Percentiles rank a stretch among this genome's conserved stretches.
Evolutionary conservation across 2,797 vertebrate species (phyloP).

Genomic region (Neosilurus mollespiculum): DNA sequence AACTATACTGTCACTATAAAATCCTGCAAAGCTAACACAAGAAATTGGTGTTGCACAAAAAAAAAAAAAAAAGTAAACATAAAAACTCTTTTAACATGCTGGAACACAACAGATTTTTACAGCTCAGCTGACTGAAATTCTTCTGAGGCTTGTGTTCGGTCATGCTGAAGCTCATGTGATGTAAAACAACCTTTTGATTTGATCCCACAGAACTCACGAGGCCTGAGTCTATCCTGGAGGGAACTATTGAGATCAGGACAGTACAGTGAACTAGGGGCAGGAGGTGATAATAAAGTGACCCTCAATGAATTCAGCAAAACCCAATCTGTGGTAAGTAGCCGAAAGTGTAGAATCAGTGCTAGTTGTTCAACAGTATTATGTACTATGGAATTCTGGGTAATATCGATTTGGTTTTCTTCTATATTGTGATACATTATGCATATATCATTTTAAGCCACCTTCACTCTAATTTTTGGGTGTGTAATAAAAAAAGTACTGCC

Average conservation of each 20-base stretch:
- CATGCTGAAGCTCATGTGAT: slow-evolving; percentile 19
- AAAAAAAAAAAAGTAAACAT: too few relatives aligned
- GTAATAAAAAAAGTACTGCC: background rate
- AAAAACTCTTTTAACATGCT: too few relatives aligned
- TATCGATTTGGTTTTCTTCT: background rate
- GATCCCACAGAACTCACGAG: slow-evolving; percentile 59
- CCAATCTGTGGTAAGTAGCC: slow-evolving; percentile 73
- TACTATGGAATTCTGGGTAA: background rate
- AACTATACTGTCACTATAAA: background rate
- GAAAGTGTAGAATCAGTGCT: background rate
- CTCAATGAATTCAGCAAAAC: slow-evolving; percentile 78
- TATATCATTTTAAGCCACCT: background rate
- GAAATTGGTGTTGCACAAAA: too few relatives aligned
- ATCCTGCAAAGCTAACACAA: background rate
- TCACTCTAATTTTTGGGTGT: background rate
- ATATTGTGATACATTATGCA: background rate
- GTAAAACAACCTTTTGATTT: background rate
- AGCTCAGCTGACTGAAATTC: slow-evolving; percentile 18
- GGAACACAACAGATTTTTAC: background rate
- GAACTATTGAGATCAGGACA: slow-evolving; percentile 61
- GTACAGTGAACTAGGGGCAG: slow-evolving; percentile 68
- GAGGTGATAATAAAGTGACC: slow-evolving; percentile 77
- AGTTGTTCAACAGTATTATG: background rate
- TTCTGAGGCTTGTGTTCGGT: slow-evolving; percentile 11
- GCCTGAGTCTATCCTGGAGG: slow-evolving; percentile 46